Conservation (phyloP, 2,888 invertebrate species). For the Coleophora flavipennella region DNA sequence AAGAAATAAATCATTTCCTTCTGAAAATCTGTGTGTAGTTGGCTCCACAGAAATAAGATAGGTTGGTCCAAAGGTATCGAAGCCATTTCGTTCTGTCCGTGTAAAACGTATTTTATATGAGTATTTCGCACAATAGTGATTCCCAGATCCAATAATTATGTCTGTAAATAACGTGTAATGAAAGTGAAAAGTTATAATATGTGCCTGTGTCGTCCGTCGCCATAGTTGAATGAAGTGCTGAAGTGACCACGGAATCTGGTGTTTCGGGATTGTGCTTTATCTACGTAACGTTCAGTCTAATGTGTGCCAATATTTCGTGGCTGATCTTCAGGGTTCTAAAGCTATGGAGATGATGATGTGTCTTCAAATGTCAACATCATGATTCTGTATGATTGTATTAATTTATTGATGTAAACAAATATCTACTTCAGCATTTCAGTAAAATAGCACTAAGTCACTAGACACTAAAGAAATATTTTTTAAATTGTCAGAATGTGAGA, state of each 20-base stretch:
- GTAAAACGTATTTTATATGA: conserved; percentile 36
- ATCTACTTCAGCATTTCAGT: neutral
- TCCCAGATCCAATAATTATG: conserved; percentile 20
- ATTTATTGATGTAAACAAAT: neutral
- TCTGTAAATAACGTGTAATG: conserved; percentile 17
- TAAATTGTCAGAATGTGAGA: too few relatives aligned
- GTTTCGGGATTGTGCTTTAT: conserved; percentile 40
- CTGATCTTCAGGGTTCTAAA: conserved; percentile 20
- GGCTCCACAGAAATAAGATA: conserved; percentile 33
- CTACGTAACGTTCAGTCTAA: conserved; percentile 53
- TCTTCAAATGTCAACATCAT: too few relatives aligned
- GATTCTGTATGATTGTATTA: neutral
- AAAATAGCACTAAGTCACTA: neutral
- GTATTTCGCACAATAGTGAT: conserved; percentile 23
- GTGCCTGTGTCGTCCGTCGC: conserved; percentile 41
- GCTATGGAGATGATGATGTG: neutral
- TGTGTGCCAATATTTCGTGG: conserved; percentile 43
- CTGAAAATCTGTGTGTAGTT: neutral
- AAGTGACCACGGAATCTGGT: conserved; percentile 52
- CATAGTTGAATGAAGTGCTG: conserved; percentile 56
- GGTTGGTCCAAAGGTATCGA: conserved; percentile 63
- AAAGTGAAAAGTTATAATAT: conserved; percentile 9
- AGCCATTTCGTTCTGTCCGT: conserved; percentile 60
- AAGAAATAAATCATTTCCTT: conserved; percentile 36
- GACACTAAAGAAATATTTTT: too few relatives aligned